Base-by-base conservation (phyloP, 2,797 vertebrate species). In the Mormyrus proboscirostris region DNA sequence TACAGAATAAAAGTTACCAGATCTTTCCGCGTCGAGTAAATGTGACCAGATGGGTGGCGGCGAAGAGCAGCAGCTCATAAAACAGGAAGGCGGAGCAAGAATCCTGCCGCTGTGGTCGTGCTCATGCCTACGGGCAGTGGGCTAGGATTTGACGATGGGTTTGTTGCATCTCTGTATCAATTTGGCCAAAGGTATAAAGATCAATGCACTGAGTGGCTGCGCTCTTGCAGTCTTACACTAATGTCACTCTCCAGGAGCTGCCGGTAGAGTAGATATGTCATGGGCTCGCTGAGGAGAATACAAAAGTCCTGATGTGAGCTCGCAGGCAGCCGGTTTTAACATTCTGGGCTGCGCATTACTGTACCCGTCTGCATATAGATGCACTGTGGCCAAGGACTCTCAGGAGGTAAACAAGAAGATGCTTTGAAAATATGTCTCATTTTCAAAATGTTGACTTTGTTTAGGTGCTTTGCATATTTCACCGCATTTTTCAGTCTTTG, bases 111-210 rank as follows among this genome's bases (percentile, higher is more conserved):
- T 6, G 6, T 19, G 47, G 12, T 10, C 51, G 1, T 62, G 41
- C 16, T 19, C 89, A 86, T 49, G 86, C 59, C 76, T 3, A 50
- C 44, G 22, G 6, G 10, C 82, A 12, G 89, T 87, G 29, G 14
- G 53, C 7, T 9, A 9, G 41, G 62, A 89, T 92, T 91, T 91
- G 59, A 9, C 8, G 22, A 73, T 16, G 29, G 65, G 91, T 91
- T 92, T 92, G 91, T 51, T 10, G 89, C 65, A 57, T 91, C 62
- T 91, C 91, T 91, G 55, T 93, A 90, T 86, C 86, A 91, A 55
- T 90, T 92, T 88, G 90, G 91, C 91, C 90, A 83, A 89, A 86
- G 82, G 65, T 87, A 88, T 59, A 65, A 44, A 87, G 91, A 89
- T 91, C 90, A 90, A 51, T 33, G 53, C 10, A 33, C 50, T 25